A percentile compares a stretch with the other conserved stretches of the same genome.
phyloP scores from a whole-genome alignment of 2,113 vertebrate genomes.

The Columbina picui region DNA sequence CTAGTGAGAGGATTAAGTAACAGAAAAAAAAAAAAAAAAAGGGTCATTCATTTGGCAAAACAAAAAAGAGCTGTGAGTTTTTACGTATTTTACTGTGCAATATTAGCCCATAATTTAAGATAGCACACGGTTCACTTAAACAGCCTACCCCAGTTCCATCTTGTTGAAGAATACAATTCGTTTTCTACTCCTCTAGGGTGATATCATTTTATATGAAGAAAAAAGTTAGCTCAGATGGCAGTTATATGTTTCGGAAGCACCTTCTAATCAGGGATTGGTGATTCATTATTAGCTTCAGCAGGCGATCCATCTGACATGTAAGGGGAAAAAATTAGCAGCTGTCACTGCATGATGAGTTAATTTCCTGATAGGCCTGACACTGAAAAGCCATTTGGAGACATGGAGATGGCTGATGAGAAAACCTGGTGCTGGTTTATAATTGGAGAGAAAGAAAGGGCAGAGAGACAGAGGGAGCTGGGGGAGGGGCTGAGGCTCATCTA shows the following conservation, averaged over 20 bases:
- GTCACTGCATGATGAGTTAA: slow-evolving; percentile 95
- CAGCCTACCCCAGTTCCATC: slow-evolving; percentile 61
- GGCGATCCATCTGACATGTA: slow-evolving; percentile 92
- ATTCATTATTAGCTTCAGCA: slow-evolving; percentile 94
- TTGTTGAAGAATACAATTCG: slow-evolving; percentile 73
- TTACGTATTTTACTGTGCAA: slow-evolving; percentile 64
- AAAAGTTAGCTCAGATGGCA: slow-evolving; percentile 82
- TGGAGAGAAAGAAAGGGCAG: slow-evolving; percentile 86
- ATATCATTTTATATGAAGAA: slow-evolving; percentile 82
- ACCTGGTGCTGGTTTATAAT: slow-evolving; percentile 88
- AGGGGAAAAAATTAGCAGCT: slow-evolving; percentile 98
- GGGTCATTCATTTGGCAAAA: slow-evolving; percentile 55
- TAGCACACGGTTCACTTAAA: slow-evolving; percentile 48
- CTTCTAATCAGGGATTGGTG: slow-evolving; percentile 93
- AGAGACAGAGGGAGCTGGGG: slow-evolving; percentile 43
- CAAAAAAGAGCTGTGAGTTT: slow-evolving; percentile 67
- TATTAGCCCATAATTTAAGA: slow-evolving; percentile 76
- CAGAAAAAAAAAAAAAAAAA: not conserved
- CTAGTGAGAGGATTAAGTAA: slow-evolving; percentile 55
- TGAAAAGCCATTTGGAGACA: slow-evolving; percentile 86
- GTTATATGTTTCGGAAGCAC: slow-evolving; percentile 85
- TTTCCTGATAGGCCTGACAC: slow-evolving; percentile 96
- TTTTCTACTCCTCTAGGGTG: slow-evolving; percentile 77
- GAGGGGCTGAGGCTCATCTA: slow-evolving; percentile 30
- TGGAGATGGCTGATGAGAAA: slow-evolving; percentile 88